Evolutionary conservation across 2,888 invertebrate genomes (phyloP).

Genomic region (Gerris lacustris): DNA sequence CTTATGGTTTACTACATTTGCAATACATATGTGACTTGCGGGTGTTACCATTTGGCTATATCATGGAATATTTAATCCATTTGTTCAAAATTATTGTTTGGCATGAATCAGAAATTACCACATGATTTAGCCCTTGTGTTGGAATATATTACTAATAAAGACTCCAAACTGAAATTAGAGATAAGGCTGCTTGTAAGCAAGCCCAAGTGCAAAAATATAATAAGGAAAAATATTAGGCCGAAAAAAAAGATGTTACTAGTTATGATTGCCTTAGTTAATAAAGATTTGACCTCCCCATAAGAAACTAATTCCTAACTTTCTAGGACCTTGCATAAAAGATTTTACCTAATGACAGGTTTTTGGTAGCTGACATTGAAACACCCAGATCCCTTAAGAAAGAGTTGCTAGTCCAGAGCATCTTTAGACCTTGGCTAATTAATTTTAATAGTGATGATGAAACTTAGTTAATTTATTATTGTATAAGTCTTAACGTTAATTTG

Average conservation of each 20-base stretch:
- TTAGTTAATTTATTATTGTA: neutral
- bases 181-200: neutral
- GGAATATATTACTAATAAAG: neutral
- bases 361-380: slow-evolving; percentile 25
- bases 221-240: neutral
- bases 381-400: slow-evolving; percentile 8
- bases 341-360: slow-evolving; percentile 27
- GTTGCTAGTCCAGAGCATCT: slow-evolving; percentile 12
- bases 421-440: slow-evolving; percentile 5
- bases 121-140: slow-evolving; percentile 6
- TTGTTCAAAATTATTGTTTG: slow-evolving; percentile 1
- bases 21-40: too few species aligned
- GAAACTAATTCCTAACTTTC: slow-evolving; percentile 28
- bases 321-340: slow-evolving; percentile 27
- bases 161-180: neutral
- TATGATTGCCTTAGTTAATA: slow-evolving; percentile 26
- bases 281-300: slow-evolving; percentile 23
- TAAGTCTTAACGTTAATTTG: neutral
- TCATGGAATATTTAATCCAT: too few species aligned
- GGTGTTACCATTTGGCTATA: too few species aligned
- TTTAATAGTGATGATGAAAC: neutral
- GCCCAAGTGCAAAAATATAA: slow-evolving; percentile 4
- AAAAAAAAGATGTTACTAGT: neutral
- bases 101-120: slow-evolving; percentile 10
- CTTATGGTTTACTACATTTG: too few species aligned